Evolutionary conservation across 2,888 invertebrate species (phyloP).

Genomic region (Agonum fuliginosum): DNA sequence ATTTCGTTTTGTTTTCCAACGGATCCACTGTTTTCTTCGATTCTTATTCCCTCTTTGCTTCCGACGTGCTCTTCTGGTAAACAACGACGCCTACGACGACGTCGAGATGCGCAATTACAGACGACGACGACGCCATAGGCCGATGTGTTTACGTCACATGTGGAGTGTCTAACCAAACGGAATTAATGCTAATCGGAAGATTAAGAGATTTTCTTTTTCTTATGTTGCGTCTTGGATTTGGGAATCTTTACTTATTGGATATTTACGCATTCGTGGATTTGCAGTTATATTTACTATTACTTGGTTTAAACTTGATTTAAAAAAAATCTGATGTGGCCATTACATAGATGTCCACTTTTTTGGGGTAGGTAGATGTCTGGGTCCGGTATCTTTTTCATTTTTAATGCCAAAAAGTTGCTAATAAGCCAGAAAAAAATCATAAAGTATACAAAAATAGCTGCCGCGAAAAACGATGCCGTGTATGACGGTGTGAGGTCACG

Average conservation of each 20-base stretch:
- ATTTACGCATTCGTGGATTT: too few relatives aligned
- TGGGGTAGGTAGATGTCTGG: too few relatives aligned
- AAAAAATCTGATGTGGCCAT: too few relatives aligned
- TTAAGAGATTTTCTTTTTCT: background rate
- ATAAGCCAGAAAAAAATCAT: too few relatives aligned
- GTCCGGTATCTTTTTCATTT: too few relatives aligned
- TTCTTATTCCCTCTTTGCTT: constrained; percentile 69
- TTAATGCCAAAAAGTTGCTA: too few relatives aligned
- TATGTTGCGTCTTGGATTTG: background rate
- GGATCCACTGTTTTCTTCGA: constrained; percentile 70
- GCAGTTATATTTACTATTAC: too few relatives aligned
- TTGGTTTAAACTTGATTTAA: too few relatives aligned
- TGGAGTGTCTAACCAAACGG: background rate
- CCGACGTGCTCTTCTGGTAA: constrained; percentile 59
- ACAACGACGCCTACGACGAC: background rate
- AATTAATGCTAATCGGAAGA: constrained; percentile 2
- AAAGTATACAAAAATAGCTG: too few relatives aligned
- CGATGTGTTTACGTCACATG: constrained; percentile 32
- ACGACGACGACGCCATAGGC: background rate
- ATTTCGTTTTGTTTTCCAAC: constrained; percentile 70
- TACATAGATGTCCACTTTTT: too few relatives aligned
- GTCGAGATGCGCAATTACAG: constrained; percentile 45
- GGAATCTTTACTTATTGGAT: background rate
- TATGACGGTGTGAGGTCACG: too few relatives aligned
- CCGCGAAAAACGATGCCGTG: too few relatives aligned